phyloP scores from a whole-genome alignment of 2,797 vertebrate species.

The Tapirus indicus region DNA sequence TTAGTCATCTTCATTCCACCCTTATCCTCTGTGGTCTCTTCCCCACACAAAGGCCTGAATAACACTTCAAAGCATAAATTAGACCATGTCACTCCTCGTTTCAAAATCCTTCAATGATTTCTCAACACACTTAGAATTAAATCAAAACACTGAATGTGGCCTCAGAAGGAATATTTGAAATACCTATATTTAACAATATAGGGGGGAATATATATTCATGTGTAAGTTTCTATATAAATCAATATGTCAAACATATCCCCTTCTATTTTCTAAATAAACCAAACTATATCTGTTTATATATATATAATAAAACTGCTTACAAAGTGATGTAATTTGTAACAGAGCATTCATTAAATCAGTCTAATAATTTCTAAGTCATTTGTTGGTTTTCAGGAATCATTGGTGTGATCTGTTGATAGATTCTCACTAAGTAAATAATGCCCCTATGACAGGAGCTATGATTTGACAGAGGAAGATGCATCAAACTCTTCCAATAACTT shows the following conservation, averaged over 20 bases:
- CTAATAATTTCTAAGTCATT: neutral
- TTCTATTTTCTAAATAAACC: slow-evolving; percentile 28
- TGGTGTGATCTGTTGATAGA: neutral
- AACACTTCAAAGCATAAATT: neutral
- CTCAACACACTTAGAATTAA: neutral
- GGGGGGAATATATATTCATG: neutral
- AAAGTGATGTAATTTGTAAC: neutral
- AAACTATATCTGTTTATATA: neutral
- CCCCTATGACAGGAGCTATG: neutral
- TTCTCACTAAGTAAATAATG: neutral
- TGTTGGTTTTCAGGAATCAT: neutral
- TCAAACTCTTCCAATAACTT: neutral
- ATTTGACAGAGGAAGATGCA: neutral
- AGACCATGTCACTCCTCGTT: neutral
- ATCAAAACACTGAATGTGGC: neutral
- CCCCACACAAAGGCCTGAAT: neutral
- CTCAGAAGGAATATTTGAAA: neutral
- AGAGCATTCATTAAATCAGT: neutral
- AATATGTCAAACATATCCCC: neutral
- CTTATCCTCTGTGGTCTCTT: neutral
- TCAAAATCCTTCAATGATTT: neutral
- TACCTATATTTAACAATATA: neutral
- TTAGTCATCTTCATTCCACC: neutral
- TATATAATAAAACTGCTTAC: neutral
- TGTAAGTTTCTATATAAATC: neutral